Conservation (phyloP, 2,888 invertebrate species). For the Caenorhabditis drosophilae region DNA sequence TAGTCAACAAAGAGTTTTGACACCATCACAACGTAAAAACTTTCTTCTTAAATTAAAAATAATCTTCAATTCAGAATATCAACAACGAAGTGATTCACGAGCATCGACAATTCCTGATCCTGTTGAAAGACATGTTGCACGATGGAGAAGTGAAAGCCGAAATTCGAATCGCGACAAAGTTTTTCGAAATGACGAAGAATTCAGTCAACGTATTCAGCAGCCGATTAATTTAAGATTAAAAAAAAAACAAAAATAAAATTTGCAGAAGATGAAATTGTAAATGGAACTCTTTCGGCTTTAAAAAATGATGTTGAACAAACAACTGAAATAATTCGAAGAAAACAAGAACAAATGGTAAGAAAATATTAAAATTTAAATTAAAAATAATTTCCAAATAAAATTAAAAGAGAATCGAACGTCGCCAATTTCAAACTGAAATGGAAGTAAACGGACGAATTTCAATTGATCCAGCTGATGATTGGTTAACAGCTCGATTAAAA, state of each 20-base stretch:
- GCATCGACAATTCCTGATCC: conserved; percentile 53
- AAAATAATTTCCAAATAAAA: not conserved
- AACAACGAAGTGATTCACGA: conserved; percentile 45
- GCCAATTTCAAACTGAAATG: conserved; percentile 66
- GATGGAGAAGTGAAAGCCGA: conserved; percentile 46
- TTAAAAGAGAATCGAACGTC: conserved; percentile 54
- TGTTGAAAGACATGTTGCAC: conserved; percentile 43
- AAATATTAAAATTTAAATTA: not conserved
- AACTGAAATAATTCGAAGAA: conserved; percentile 63
- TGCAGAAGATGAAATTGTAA: conserved; percentile 62
- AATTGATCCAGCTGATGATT: conserved; percentile 63
- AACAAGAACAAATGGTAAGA: conserved; percentile 58
- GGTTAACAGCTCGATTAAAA: conserved; percentile 62
- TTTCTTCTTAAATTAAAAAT: not conserved
- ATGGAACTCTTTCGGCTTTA: conserved; percentile 60
- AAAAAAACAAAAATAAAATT: not conserved
- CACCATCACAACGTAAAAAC: conserved; percentile 15
- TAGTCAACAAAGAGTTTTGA: too few relatives aligned
- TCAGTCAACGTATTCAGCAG: conserved; percentile 34
- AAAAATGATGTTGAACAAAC: conserved; percentile 65
- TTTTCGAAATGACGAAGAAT: conserved; percentile 47
- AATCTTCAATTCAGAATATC: not conserved
- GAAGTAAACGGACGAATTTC: conserved; percentile 63
- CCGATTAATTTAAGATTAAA: not conserved
- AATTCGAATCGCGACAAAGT: conserved; percentile 41